phyloP scores from a whole-genome alignment of 2,888 invertebrate genomes.

The Pseudococcus longispinus region DNA sequence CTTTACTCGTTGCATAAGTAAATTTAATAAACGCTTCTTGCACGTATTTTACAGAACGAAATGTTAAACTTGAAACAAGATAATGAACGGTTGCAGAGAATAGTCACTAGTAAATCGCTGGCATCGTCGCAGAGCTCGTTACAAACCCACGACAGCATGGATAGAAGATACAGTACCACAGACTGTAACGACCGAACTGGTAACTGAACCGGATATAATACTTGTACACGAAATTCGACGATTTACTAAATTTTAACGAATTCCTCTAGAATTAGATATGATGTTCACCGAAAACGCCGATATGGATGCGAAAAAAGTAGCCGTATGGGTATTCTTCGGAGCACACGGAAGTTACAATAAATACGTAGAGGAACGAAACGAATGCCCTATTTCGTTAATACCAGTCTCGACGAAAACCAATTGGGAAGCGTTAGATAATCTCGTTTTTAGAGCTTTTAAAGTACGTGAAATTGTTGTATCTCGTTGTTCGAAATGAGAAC shows the following conservation, averaged over 20 bases:
- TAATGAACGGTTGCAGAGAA: conserved; percentile 89
- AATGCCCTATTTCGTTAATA: conserved; percentile 84
- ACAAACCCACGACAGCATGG: conserved; percentile 60
- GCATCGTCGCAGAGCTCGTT: conserved; percentile 68
- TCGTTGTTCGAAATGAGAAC: not conserved
- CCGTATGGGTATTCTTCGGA: conserved; percentile 86
- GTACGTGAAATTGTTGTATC: not conserved
- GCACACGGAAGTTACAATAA: conserved; percentile 78
- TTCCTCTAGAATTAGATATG: conserved; percentile 42
- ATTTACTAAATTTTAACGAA: not conserved
- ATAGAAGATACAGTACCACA: conserved; percentile 52
- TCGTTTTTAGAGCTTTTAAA: conserved; percentile 89
- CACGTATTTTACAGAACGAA: conserved; percentile 74
- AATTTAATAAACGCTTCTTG: not conserved
- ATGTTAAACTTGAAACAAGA: conserved; percentile 97
- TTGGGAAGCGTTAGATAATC: conserved; percentile 93
- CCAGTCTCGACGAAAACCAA: conserved; percentile 91
- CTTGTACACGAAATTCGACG: too few species aligned
- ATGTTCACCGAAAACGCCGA: conserved; percentile 62
- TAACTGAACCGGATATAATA: not conserved
- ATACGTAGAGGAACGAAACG: conserved; percentile 69
- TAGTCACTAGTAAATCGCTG: conserved; percentile 72
- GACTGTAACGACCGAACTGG: conserved; percentile 51
- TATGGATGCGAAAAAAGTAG: conserved; percentile 85
- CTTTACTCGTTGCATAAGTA: not conserved